phyloP scores from a whole-genome alignment of 1,140 invertebrate genomes.

The Zaprionus lachaisei region DNA sequence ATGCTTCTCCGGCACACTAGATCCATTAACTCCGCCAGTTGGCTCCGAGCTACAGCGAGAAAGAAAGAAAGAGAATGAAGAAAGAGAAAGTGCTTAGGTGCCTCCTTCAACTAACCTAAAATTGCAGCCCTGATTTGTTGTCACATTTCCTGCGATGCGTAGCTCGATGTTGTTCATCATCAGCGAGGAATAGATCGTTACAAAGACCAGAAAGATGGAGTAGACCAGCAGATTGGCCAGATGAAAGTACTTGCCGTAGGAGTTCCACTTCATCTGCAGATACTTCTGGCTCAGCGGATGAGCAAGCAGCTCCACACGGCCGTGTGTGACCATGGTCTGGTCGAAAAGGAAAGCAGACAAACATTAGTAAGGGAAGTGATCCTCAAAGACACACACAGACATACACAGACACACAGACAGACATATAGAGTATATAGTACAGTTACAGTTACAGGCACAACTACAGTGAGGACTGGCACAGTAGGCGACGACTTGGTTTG shows the following conservation, averaged over 20 bases:
- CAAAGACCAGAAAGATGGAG: slow-evolving; percentile 89
- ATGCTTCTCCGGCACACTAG: not conserved
- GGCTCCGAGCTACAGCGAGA: slow-evolving; percentile 40
- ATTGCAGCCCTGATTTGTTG: slow-evolving; percentile 60
- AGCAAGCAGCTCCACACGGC: slow-evolving; percentile 91
- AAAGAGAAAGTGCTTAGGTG: too few relatives aligned
- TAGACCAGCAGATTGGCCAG: slow-evolving; percentile 91
- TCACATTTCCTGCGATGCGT: slow-evolving; percentile 39
- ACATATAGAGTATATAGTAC: not conserved
- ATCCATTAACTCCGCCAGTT: not conserved
- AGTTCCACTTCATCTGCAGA: slow-evolving; percentile 94
- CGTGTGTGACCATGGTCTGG: slow-evolving; percentile 92
- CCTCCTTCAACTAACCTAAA: slow-evolving; percentile 42
- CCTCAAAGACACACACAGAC: not conserved
- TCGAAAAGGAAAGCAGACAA: slow-evolving; percentile 1
- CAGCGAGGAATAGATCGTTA: slow-evolving; percentile 89
- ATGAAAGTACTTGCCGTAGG: slow-evolving; percentile 94
- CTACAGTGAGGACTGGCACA: slow-evolving; percentile 10
- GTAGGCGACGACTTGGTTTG: slow-evolving; percentile 5
- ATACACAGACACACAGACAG: not conserved
- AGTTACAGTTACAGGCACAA: slow-evolving; percentile 3
- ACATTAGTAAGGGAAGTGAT: slow-evolving; percentile 26
- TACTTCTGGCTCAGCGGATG: slow-evolving; percentile 94
- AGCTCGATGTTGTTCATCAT: slow-evolving; percentile 86
- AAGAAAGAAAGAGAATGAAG: not conserved